A percentile compares a stretch with the other conserved stretches of the same genome.
Evolutionary conservation across 2,797 vertebrate genomes (phyloP).

Genomic region (Oreonectes daqikongensis): DNA sequence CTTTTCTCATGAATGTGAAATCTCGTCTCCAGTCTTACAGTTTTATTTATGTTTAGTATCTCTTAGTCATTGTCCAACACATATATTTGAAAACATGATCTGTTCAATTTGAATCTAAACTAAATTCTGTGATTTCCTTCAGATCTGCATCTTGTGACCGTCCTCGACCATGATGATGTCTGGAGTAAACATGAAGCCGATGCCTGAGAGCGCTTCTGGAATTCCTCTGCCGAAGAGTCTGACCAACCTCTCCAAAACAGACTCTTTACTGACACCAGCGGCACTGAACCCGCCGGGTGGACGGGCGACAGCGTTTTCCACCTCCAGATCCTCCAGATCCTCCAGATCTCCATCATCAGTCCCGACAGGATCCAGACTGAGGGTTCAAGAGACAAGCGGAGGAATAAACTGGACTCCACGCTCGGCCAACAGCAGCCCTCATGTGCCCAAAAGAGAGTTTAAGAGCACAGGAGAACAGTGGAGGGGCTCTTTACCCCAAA

Average conservation of each 20-base stretch:
- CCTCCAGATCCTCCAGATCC: slow-evolving; percentile 54
- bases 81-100: no score
- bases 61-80: no score
- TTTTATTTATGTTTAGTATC: no score
- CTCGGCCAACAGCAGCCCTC: slow-evolving; percentile 82
- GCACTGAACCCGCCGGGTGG: slow-evolving; percentile 54
- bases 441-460: slow-evolving; percentile 70
- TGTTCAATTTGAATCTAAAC: no score
- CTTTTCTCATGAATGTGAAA: no score
- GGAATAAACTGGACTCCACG: slow-evolving; percentile 49
- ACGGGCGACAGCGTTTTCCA: slow-evolving; percentile 55
- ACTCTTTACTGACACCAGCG: slow-evolving; percentile 62
- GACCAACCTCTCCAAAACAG: slow-evolving; percentile 72
- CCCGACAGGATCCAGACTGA: slow-evolving; percentile 67
- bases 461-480: slow-evolving; percentile 73
- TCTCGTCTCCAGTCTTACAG: no score
- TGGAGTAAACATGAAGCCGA: slow-evolving; percentile 75
- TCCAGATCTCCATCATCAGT: slow-evolving; percentile 37
- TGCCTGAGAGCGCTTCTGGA: slow-evolving; percentile 72
- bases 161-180: slow-evolving; percentile 72
- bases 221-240: slow-evolving; percentile 77
- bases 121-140: neutral
- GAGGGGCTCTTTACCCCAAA: slow-evolving; percentile 61
- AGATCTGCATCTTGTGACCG: slow-evolving; percentile 26
- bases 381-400: slow-evolving; percentile 46